phyloP scores from a whole-genome alignment of 92 coral and sea anemone species.

The Porites divaricata region DNA sequence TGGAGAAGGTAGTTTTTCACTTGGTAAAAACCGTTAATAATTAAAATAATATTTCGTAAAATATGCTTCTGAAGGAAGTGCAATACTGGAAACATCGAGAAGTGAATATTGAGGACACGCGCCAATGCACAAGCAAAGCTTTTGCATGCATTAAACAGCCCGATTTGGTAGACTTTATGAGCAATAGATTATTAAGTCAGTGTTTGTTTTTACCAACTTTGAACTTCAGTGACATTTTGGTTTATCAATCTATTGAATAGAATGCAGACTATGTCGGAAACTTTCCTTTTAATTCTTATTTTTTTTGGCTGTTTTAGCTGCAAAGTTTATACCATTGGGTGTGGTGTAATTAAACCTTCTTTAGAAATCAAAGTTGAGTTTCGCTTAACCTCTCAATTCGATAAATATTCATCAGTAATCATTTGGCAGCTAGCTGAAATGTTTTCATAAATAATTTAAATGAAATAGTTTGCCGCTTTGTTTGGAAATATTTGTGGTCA shows the following conservation, averaged over 20 bases:
- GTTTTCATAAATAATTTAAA: constrained; percentile 11
- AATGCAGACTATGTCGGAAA: not conserved
- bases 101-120: constrained; percentile 18
- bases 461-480: not conserved
- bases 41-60: not conserved
- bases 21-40: constrained; percentile 8
- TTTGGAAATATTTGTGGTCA: not conserved
- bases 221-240: not conserved
- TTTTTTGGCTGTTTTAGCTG: no score
- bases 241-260: not conserved
- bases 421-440: constrained; percentile 10
- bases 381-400: constrained; percentile 5
- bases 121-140: constrained; percentile 4
- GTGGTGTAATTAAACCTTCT: constrained; percentile 13
- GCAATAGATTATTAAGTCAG: constrained; percentile 7
- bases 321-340: not conserved
- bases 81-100: not conserved
- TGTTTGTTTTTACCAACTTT: constrained; percentile 31
- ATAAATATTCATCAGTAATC: constrained; percentile 27
- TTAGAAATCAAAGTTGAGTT: not conserved
- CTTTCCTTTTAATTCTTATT: no score
- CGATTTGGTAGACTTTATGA: not conserved
- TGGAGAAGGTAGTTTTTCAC: not conserved
- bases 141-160: not conserved
- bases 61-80: not conserved